Conservation (phyloP, 30 jellyfish, hydroid and myxozoan genomes). For the Pelagia noctiluca region DNA sequence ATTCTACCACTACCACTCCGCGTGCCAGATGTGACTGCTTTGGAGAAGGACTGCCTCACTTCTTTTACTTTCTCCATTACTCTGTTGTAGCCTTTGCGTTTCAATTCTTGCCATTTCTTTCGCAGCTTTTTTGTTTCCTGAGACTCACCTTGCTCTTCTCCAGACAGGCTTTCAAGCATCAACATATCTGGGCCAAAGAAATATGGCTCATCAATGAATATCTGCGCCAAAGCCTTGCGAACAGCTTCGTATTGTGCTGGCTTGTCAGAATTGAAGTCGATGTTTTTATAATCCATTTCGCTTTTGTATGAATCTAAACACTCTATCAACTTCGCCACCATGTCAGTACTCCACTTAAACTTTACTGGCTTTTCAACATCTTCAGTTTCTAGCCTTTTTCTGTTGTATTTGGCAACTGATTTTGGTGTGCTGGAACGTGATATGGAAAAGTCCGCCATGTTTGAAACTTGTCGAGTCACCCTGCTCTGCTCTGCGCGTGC, state of each 20-base stretch:
- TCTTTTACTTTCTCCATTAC: too few species aligned
- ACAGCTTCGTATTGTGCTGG: too few species aligned
- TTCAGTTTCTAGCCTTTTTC: constrained; percentile 21
- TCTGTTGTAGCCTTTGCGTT: constrained; percentile 11
- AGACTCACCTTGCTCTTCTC: constrained; percentile 20
- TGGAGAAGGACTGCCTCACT: constrained; percentile 14
- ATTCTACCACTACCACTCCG: constrained; percentile 15
- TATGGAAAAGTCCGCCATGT: constrained; percentile 9
- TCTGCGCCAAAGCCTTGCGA: too few species aligned
- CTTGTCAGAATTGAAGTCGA: too few species aligned
- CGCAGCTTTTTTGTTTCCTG: background rate
- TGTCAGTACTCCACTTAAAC: too few species aligned
- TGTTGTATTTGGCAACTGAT: constrained; percentile 18
- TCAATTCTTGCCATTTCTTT: background rate
- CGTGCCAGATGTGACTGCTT: constrained; percentile 23
- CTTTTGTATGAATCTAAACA: too few species aligned
- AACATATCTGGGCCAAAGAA: background rate
- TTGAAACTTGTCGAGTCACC: too few species aligned
- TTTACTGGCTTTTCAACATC: too few species aligned
- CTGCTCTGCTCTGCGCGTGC: too few species aligned
- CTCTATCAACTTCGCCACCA: too few species aligned
- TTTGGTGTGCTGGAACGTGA: constrained; percentile 18
- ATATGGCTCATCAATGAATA: background rate
- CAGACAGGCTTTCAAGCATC: background rate
- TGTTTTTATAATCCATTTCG: too few species aligned